Base-by-base conservation (phyloP, 2,113 vertebrate species). In the Ictalurus furcatus region DNA sequence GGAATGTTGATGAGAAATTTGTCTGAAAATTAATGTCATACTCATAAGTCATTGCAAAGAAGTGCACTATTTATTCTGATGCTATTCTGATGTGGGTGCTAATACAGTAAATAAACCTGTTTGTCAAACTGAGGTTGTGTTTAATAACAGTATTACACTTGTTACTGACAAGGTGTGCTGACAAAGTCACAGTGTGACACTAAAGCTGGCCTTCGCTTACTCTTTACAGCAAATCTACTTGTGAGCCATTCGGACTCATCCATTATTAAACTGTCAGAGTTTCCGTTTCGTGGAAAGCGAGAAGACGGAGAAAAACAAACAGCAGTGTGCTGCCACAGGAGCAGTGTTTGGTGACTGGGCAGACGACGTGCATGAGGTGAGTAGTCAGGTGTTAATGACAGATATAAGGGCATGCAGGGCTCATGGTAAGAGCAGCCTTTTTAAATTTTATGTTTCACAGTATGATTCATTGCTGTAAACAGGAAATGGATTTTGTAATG, bases 241-340 rank as follows among this genome's bases (percentile, higher is more conserved):
- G 95, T 94, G 95, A 94, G 92, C 95, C 88, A 95, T 96, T 96
- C 94, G 93, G 92, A 94, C 92, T 78, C 95, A 96, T 96, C n/a
- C 94, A 96, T 94, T 96, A 96, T 96, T 96, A 73, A 96, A 92
- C 61, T 88, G 65, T 89, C 91, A 90, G 92, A 94, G 95, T 95
- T 96, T 96, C 94, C 92, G 92, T 96, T 95, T 94, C 94, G 90
- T 89, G 90, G 82, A 84, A 85, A 91, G 86, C 84, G 87, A 86
- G 79, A 88, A 54, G 82, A 85, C n/a, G 11, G 61, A 63, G 69
- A 90, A 91, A 58, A 91, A 93, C 79, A 90, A 78, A 78, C 86
- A 84, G 90, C 88, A 52, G 82, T 54, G 30, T 87, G 59, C 21
- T 78, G 76, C 48, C 84, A 92, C 85, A 69, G 85, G 86, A 88